phyloP scores from a whole-genome alignment of 37 sponge, comb jelly and placozoan genomes.

The Ephydatia muelleri region DNA sequence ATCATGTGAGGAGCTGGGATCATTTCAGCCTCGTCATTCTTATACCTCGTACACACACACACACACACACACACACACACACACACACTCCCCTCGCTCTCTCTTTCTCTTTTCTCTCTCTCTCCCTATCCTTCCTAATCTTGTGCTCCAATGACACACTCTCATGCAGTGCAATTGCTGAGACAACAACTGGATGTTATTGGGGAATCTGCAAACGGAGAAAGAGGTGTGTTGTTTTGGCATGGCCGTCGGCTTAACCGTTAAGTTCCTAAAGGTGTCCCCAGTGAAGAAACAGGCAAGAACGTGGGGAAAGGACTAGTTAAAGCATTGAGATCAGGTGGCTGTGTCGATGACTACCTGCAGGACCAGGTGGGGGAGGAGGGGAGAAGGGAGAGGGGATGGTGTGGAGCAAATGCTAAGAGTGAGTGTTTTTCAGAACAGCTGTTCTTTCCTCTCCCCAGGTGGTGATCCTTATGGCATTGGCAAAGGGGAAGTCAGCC shows the following conservation, averaged over 20 bases:
- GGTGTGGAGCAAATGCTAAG: background rate
- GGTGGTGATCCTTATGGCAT: constrained; percentile 91
- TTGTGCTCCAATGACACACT: background rate
- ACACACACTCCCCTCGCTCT: background rate
- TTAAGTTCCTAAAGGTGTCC: constrained; percentile 21
- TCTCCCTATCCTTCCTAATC: background rate
- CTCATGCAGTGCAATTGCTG: constrained; percentile 44
- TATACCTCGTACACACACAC: background rate
- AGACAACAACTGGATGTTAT: constrained; percentile 71
- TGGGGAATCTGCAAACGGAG: constrained; percentile 72
- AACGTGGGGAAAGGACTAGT: constrained; percentile 62
- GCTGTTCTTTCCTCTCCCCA: constrained; percentile 24
- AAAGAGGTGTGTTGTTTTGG: constrained; percentile 29
- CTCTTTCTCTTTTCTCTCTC: background rate
- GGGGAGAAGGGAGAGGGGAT: constrained; percentile 1
- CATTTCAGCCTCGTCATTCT: background rate
- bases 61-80: no score
- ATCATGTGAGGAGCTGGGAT: constrained; percentile 65
- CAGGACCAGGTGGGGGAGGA: constrained; percentile 77
- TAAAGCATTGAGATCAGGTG: constrained; percentile 47
- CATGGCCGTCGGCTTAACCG: background rate
- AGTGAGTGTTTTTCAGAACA: background rate
- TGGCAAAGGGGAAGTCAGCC: constrained; percentile 80
- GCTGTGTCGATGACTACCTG: constrained; percentile 86
- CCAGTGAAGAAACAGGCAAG: constrained; percentile 54